These are phyloP conservation scores for Gymnocephalus cernua DNA, from an alignment of 2,113 vertebrate genomes.

Conservation along the genomic window DNA sequence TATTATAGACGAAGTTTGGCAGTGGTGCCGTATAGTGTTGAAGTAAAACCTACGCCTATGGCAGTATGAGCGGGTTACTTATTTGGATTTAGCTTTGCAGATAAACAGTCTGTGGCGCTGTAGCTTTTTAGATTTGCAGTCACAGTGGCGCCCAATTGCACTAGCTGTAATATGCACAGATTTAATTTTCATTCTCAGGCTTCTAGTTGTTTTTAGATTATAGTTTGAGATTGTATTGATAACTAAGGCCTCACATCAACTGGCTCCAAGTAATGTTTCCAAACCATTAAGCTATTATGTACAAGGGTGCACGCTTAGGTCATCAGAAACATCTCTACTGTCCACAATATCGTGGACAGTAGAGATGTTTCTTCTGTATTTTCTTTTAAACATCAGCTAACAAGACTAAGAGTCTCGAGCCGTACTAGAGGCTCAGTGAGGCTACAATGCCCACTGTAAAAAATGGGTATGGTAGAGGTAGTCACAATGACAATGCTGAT, in stretches of 20 bases:
- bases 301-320: not conserved
- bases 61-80: not conserved
- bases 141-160: not conserved
- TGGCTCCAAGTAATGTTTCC: not conserved
- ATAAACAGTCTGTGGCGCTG: not conserved
- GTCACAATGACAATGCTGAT: too few species aligned
- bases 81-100: not conserved
- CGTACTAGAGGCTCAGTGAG: too few species aligned
- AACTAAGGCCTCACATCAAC: not conserved
- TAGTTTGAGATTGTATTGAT: not conserved
- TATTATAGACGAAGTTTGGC: slow-evolving; percentile 30
- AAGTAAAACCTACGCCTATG: not conserved
- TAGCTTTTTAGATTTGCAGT: not conserved
- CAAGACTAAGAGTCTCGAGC: too few species aligned
- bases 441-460: too few species aligned
- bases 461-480: too few species aligned
- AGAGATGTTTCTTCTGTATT: not conserved
- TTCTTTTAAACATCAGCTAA: not conserved
- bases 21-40: not conserved
- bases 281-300: not conserved
- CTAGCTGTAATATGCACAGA: not conserved
- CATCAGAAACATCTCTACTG: too few species aligned
- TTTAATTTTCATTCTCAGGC: not conserved
- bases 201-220: not conserved
- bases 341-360: too few species aligned